A percentile compares a stretch with the other conserved stretches of the same genome.
phyloP scores from a whole-genome alignment of 1,140 invertebrate genomes.

The Zaprionus nigranus region DNA sequence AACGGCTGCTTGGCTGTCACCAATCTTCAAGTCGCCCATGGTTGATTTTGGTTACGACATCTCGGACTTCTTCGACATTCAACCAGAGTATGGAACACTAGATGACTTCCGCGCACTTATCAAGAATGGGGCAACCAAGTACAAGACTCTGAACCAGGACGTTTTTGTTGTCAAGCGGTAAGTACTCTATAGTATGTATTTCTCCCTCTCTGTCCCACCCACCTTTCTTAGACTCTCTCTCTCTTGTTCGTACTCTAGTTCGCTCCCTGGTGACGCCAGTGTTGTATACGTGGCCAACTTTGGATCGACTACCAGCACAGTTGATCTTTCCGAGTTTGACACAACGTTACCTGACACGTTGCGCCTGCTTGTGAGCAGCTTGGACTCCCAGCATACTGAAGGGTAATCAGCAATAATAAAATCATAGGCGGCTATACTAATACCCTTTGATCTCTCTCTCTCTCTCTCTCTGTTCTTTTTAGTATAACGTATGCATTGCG shows the following conservation, averaged over 20 bases:
- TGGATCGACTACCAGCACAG: constrained; percentile 12
- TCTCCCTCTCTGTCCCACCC: neutral
- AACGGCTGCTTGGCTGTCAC: constrained; percentile 88
- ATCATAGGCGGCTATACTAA: neutral
- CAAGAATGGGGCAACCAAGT: constrained; percentile 63
- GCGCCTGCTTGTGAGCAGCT: constrained; percentile 52
- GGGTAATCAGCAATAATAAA: constrained; percentile 34
- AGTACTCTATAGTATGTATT: too few species aligned
- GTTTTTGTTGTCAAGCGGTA: constrained; percentile 64
- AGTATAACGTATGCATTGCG: constrained; percentile 20
- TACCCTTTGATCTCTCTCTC: neutral
- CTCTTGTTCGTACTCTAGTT: constrained; percentile 6
- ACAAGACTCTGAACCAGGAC: constrained; percentile 38
- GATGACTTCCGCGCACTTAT: constrained; percentile 89
- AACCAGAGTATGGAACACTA: constrained; percentile 89
- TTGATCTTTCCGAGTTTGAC: constrained; percentile 60
- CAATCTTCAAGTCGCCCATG: constrained; percentile 89
- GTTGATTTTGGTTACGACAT: constrained; percentile 89
- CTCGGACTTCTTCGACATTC: constrained; percentile 89
- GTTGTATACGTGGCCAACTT: constrained; percentile 65
- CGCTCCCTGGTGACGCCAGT: constrained; percentile 24
- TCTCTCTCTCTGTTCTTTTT: neutral
- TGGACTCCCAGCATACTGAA: constrained; percentile 46
- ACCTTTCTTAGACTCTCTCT: neutral
- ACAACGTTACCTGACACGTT: constrained; percentile 33